Conservation (phyloP, 2,797 vertebrate genomes). For the Macropodus opercularis region DNA sequence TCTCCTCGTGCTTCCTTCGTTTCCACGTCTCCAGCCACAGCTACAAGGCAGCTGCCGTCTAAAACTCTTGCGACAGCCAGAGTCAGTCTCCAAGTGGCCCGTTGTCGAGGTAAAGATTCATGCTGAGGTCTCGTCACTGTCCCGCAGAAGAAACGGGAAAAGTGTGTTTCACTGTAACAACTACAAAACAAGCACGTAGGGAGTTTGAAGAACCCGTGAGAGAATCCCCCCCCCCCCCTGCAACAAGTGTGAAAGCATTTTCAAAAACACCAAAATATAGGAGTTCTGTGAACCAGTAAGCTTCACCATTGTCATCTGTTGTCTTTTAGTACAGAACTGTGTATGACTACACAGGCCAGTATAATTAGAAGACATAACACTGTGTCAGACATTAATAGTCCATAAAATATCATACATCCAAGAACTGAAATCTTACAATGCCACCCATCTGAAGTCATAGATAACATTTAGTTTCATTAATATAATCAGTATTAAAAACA, state of each 20-base stretch:
- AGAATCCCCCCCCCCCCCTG: background rate
- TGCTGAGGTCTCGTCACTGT: constrained; percentile 20
- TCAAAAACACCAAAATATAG: too few relatives aligned
- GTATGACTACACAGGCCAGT: too few relatives aligned
- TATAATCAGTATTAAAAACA: background rate
- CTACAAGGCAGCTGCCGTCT: constrained; percentile 22
- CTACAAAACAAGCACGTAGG: background rate
- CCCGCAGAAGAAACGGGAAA: background rate
- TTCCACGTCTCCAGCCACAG: constrained; percentile 5
- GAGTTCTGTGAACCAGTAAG: background rate
- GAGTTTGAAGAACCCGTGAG: background rate
- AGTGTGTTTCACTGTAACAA: background rate
- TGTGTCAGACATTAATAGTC: too few relatives aligned
- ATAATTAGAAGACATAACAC: too few relatives aligned
- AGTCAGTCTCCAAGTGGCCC: constrained; percentile 42
- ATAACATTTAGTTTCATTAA: background rate
- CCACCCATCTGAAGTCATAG: background rate
- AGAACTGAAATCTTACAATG: background rate
- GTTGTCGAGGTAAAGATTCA: constrained; percentile 20
- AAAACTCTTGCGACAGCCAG: too few relatives aligned
- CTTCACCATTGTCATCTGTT: background rate
- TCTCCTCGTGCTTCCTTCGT: constrained; percentile 19
- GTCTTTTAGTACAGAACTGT: too few relatives aligned
- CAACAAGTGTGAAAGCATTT: constrained; percentile 39
- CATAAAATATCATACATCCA: background rate